phyloP scores from a whole-genome alignment of 2,797 vertebrate species.

The Crocodylus rhombifer region DNA sequence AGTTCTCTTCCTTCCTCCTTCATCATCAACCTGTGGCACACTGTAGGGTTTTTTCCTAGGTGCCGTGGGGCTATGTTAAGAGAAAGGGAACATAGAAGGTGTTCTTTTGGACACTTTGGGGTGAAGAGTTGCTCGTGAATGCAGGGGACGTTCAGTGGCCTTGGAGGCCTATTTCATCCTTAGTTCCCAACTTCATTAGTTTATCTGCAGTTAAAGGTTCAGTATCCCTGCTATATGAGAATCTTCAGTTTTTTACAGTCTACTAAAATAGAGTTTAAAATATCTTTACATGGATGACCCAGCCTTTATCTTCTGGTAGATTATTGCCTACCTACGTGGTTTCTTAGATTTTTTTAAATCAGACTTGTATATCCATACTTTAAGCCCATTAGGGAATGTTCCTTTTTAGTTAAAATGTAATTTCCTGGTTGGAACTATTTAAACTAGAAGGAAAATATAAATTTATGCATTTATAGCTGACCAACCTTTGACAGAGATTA shows the following conservation, averaged over 20 bases:
- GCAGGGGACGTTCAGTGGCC: conserved; percentile 1
- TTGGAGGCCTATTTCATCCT: conserved; percentile 27
- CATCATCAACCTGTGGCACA: no score
- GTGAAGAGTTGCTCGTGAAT: conserved; percentile 13
- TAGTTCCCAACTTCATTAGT: conserved; percentile 41
- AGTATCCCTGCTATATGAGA: background rate
- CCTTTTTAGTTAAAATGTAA: background rate
- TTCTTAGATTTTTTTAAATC: background rate
- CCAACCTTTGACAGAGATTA: background rate
- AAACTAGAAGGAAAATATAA: background rate
- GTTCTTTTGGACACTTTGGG: background rate
- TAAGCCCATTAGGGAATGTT: background rate
- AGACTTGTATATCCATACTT: background rate
- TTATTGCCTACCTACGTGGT: background rate
- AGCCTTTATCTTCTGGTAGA: conserved; percentile 6
- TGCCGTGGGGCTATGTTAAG: no score
- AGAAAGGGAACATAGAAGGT: no score
- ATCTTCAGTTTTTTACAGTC: background rate
- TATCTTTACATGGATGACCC: background rate
- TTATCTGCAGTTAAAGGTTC: background rate
- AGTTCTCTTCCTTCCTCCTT: no score
- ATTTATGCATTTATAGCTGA: background rate
- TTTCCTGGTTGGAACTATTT: background rate
- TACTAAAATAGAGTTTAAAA: background rate
- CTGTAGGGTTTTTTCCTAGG: no score